Base-by-base conservation (phyloP, 2,113 vertebrate genomes). In the Danionella cerebrum region DNA sequence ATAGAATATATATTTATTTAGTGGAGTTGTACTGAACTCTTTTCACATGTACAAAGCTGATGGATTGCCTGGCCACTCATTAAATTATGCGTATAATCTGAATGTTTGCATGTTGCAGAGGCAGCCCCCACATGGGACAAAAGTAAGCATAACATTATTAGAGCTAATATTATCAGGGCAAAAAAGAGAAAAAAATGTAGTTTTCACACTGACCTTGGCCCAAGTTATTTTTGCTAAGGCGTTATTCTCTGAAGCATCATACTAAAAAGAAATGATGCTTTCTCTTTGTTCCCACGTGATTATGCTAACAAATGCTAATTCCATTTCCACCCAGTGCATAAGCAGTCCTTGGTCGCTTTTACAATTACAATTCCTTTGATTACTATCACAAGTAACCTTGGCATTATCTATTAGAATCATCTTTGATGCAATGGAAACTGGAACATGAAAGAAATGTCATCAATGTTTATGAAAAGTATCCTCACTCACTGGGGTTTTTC, bases 381-480 rank as follows among this genome's bases (percentile, higher is more conserved):
- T 67, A 62, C 60, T 69, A 65, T 55, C 21, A 60, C 69, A 71
- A 72, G 53, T 65, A 68, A 77, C 72, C 72, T 74, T 74, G 67
- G 69, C 64, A 69, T 64, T 63, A 72, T 74, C 60, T 71, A 67
- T 77, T 76, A 72, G 55, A 63, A 70, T 76, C 53, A 60, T 72
- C 74, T 72, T 76, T 76, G 74, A 73, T 72, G 70, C 54, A 12
- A 57, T 64, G 36, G 60, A 72, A 69, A 69, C 48, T 55, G 47
- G 54, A 70, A 69, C 74, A 70, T 72, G 65, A 73, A 76, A 76
- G 53, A 52, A 66, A 51, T 48, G 24, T 72, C 60, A 66, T 69
- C 54, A 58, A 35, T 72, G 52, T 35, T 76, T 36, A 65, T 55
- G 31, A 29, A 53, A 64, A 69, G 38, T 62, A 54, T 67, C 38